These are phyloP conservation scores for Microchirus variegatus DNA, from an alignment of 2,797 vertebrate genomes.

Conservation along the genomic window DNA sequence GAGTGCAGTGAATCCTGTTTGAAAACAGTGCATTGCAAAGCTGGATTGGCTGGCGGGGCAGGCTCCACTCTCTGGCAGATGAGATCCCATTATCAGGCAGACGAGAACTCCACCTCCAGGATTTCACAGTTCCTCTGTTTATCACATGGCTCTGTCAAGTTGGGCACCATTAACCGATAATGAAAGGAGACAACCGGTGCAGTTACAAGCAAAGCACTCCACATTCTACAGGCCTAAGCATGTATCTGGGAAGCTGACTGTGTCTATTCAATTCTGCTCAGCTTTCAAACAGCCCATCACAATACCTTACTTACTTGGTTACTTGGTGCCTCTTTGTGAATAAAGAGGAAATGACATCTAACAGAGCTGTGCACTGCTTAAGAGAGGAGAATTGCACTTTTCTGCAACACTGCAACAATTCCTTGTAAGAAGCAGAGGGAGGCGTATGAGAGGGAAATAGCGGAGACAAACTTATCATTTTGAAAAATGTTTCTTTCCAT, in stretches of 20 bases:
- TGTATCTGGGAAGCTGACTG: slow-evolving; percentile 88
- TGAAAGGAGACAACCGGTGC: slow-evolving; percentile 95
- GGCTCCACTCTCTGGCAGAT: slow-evolving; percentile 73
- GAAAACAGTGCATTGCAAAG: slow-evolving; percentile 58
- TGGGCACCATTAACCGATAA: slow-evolving; percentile 97
- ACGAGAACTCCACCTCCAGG: slow-evolving; percentile 88
- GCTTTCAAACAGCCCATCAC: slow-evolving; percentile 80
- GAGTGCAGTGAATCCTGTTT: slow-evolving; percentile 65
- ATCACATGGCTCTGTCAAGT: slow-evolving; percentile 95
- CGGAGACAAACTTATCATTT: slow-evolving; percentile 45
- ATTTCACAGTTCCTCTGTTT: slow-evolving; percentile 92
- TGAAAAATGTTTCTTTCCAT: slow-evolving; percentile 39
- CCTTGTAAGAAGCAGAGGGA: slow-evolving; percentile 27
- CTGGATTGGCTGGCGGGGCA: slow-evolving; percentile 68
- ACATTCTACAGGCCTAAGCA: slow-evolving; percentile 90
- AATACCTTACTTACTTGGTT: slow-evolving; percentile 67
- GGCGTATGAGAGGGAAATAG: background rate
- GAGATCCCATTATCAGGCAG: slow-evolving; percentile 84
- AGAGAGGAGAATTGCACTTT: slow-evolving; percentile 31
- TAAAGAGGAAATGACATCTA: slow-evolving; percentile 51
- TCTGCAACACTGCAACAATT: slow-evolving; percentile 31
- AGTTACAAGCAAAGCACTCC: slow-evolving; percentile 90
- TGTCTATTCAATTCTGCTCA: slow-evolving; percentile 84
- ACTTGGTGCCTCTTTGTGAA: slow-evolving; percentile 40
- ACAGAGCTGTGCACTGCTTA: slow-evolving; percentile 8